Evolutionary conservation across 2,888 invertebrate genomes (phyloP).

Genomic region (Dynastes maya): DNA sequence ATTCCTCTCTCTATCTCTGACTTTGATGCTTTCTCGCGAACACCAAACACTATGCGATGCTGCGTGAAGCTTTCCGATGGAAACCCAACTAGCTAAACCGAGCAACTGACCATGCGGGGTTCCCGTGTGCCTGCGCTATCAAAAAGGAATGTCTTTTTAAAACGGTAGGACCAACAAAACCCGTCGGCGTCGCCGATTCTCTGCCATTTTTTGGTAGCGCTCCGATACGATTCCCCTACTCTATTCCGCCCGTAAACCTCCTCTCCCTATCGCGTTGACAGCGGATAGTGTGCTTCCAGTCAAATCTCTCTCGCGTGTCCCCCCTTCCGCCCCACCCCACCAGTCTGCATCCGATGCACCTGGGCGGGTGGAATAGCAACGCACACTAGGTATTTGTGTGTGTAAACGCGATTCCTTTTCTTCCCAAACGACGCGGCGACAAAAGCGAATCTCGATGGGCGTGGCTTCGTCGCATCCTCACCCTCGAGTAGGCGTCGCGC

Average conservation of each 20-base stretch:
- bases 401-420: constrained; percentile 58
- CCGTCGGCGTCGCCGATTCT: constrained; percentile 57
- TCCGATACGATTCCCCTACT: constrained; percentile 38
- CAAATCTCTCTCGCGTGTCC: constrained; percentile 27
- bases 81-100: constrained; percentile 50
- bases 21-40: constrained; percentile 60
- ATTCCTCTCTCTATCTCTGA: constrained; percentile 2
- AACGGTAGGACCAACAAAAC: constrained; percentile 50
- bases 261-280: constrained; percentile 52
- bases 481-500: constrained; percentile 7
- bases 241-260: neutral
- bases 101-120: constrained; percentile 69
- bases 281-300: constrained; percentile 51
- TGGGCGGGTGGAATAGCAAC: constrained; percentile 70
- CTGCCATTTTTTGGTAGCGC: constrained; percentile 67
- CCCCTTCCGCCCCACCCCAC: constrained; percentile 53
- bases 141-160: constrained; percentile 72
- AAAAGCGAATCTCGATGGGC: constrained; percentile 49
- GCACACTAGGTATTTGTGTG: constrained; percentile 50
- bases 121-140: constrained; percentile 72
- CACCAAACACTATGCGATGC: constrained; percentile 61
- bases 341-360: constrained; percentile 71
- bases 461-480: neutral
- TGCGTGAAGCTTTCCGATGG: constrained; percentile 65
- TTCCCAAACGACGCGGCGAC: constrained; percentile 43